Evolutionary conservation across 1,140 invertebrate genomes (phyloP).

Genomic region (Apolygus lucorum): DNA sequence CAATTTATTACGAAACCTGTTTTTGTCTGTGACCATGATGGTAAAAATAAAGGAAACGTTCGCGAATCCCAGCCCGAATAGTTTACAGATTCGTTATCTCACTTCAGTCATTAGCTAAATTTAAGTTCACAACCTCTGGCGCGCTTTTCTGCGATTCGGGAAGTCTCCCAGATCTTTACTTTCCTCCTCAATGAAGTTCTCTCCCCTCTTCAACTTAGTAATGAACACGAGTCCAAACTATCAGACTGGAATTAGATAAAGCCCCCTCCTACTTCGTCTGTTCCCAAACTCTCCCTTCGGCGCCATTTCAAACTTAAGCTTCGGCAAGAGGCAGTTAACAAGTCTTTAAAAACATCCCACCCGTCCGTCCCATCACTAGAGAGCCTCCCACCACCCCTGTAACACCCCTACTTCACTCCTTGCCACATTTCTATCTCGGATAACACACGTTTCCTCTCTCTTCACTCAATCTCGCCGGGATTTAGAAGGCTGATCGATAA

Average conservation of each 20-base stretch:
- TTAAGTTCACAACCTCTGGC: too few relatives aligned
- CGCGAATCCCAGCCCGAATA: too few relatives aligned
- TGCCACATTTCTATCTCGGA: neutral
- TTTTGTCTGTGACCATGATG: too few relatives aligned
- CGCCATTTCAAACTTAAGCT: neutral
- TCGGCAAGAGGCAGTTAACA: neutral
- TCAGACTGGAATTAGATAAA: constrained; percentile 29
- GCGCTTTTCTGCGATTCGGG: neutral
- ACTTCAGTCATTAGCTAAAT: too few relatives aligned
- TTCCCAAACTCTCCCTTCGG: constrained; percentile 3
- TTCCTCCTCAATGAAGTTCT: constrained; percentile 5
- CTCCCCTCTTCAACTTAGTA: neutral
- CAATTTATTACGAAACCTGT: too few relatives aligned
- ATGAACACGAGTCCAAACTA: constrained; percentile 20
- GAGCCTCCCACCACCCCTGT: neutral
- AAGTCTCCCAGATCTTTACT: neutral
- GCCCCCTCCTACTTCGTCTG: neutral
- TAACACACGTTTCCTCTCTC: neutral
- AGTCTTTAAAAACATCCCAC: constrained; percentile 7
- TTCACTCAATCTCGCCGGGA: neutral
- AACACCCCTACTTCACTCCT: neutral
- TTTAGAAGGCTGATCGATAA: constrained; percentile 4
- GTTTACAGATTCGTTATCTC: too few relatives aligned
- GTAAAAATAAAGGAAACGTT: too few relatives aligned
- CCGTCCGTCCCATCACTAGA: too few relatives aligned